Percentiles rank a stretch among this genome's conserved stretches.
Conservation (phyloP, 2,113 vertebrate species). For the Tenrec ecaudatus region DNA sequence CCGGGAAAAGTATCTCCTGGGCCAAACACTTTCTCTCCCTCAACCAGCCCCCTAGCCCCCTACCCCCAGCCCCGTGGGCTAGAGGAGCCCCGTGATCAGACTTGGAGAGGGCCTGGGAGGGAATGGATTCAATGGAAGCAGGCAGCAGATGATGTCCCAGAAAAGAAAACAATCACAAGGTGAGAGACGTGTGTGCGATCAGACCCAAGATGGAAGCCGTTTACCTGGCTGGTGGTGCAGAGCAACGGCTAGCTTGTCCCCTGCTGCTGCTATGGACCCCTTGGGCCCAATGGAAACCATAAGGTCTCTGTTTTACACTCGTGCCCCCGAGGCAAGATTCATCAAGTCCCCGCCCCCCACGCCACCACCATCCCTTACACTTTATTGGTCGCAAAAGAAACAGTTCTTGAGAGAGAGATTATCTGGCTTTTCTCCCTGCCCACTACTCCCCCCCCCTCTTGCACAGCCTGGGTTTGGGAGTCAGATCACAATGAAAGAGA, state of each 20-base stretch:
- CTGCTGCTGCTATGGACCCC: not conserved
- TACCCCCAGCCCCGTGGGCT: not conserved
- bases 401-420: not conserved
- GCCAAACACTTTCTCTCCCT: constrained; percentile 22
- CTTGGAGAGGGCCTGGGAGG: constrained; percentile 54
- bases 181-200: not conserved
- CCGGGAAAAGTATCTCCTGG: constrained; percentile 35
- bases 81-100: constrained; percentile 66
- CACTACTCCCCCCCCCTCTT: no score
- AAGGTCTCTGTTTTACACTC: not conserved
- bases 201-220: not conserved
- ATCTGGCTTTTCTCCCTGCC: not conserved
- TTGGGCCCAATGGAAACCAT: not conserved
- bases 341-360: not conserved
- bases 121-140: not conserved
- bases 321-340: not conserved
- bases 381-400: constrained; percentile 27
- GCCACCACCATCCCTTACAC: not conserved
- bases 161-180: no score
- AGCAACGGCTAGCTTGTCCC: not conserved
- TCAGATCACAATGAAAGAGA: not conserved
- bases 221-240: not conserved
- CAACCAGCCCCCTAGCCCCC: no score
- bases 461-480: not conserved
- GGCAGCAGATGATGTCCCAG: not conserved